Evolutionary conservation across 1,140 invertebrate genomes (phyloP).

Genomic region (Stegodyphus dumicola): DNA sequence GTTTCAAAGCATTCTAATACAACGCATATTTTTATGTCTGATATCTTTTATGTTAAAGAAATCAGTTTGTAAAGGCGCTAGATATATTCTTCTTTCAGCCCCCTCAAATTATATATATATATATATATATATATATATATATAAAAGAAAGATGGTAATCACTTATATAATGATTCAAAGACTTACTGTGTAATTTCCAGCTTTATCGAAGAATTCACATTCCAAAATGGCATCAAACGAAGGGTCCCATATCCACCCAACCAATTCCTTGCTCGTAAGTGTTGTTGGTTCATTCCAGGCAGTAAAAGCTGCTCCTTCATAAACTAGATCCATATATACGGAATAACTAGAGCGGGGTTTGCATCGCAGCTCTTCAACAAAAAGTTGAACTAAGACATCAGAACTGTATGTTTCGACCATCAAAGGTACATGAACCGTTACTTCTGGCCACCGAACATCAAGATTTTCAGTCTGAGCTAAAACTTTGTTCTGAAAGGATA

Average conservation of each 20-base stretch:
- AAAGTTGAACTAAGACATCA: constrained; percentile 57
- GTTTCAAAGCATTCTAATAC: no score
- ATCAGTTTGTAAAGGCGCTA: no score
- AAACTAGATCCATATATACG: constrained; percentile 41
- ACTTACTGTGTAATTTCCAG: constrained; percentile 61
- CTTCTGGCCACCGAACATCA: constrained; percentile 59
- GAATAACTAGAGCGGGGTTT: constrained; percentile 34
- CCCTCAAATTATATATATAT: no score
- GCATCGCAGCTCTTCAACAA: constrained; percentile 32
- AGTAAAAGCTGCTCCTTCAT: constrained; percentile 17
- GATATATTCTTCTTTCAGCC: no score
- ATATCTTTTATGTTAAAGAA: no score
- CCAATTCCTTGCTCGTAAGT: constrained; percentile 43
- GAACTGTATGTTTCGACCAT: constrained; percentile 62
- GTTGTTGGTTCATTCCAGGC: constrained; percentile 44
- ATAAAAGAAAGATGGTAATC: no score
- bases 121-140: no score
- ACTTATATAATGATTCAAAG: no score
- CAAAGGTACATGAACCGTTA: constrained; percentile 62
- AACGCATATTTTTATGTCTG: no score
- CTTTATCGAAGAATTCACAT: constrained; percentile 60
- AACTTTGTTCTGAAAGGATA: constrained; percentile 47
- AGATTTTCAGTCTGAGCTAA: constrained; percentile 35
- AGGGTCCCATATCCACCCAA: constrained; percentile 40
- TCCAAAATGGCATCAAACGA: constrained; percentile 50